Base-by-base conservation (phyloP, 2,888 invertebrate species). In the Eupithecia tripunctaria region DNA sequence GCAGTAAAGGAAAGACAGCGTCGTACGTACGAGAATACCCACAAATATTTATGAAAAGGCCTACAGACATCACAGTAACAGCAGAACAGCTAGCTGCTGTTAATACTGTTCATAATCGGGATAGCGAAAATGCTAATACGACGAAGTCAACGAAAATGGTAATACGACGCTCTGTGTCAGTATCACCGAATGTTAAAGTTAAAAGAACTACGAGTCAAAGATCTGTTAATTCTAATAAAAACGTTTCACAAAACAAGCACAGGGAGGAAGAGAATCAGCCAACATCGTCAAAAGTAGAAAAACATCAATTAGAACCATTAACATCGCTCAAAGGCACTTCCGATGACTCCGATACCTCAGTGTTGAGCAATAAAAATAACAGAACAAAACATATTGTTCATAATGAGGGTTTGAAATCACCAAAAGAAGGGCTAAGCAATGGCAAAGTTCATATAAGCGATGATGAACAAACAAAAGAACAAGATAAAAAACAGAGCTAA, bases 21-120 rank as follows among this genome's bases (percentile, higher is more conserved):
- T 89, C 90, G 7, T 94, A 93, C 73, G 79, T 94, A 62, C 85
- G 86, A 43, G 89, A 94, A 68, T 93, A 92, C 81, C 93, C 93
- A 21, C 87, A 93, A 79, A 92, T 93, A 83, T 94, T 94, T 80
- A 89, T 87, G 86, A 93, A 89, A 79, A 91, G 85, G 67, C 75
- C 83, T 15, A 78, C 86, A 0, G 89, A 89, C 36, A 70, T 81
- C 29, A 79, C 83, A 71, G 75, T 78, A 10, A 32, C 70, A 38
- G 70, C 68, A 12, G 80, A 80, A n/a, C 70, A 56, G 63, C 59
- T 67, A 62, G 76, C 75, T 59, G 69, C 76, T 43, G 76, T 68
- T 29, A 79, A 74, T 71, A 78, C 73, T 36, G 68, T 77, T 67
- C 77, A 76, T 43, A 78, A 78, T 15, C 74, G 47, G n/a, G 70